phyloP scores from a whole-genome alignment of 1,140 invertebrate genomes.

The Drosophila grimshawi region DNA sequence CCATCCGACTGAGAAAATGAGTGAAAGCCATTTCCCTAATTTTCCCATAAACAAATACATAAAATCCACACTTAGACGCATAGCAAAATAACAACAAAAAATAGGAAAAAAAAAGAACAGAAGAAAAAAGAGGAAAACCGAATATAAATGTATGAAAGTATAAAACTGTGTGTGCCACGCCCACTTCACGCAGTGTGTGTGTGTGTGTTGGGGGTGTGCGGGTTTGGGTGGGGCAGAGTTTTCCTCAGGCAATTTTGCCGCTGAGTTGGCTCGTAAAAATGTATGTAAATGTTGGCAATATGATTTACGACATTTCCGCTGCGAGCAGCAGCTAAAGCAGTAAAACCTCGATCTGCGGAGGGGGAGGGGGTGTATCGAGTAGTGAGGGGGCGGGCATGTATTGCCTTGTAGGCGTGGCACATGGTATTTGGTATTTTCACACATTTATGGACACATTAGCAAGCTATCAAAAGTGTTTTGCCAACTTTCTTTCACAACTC shows the following conservation, averaged over 20 bases:
- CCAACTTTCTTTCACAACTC: conserved; percentile 11
- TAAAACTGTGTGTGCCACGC: conserved; percentile 36
- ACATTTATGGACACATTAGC: conserved; percentile 78
- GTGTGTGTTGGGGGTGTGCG: background rate
- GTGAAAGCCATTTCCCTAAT: conserved; percentile 82
- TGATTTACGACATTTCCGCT: conserved; percentile 79
- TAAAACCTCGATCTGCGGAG: background rate
- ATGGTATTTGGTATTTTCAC: conserved; percentile 57
- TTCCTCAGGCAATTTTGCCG: conserved; percentile 36
- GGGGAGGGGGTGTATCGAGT: background rate
- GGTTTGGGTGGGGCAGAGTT: conserved; percentile 8
- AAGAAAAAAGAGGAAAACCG: conserved; percentile 33
- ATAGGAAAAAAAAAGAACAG: conserved; percentile 15
- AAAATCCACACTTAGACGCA: conserved; percentile 83
- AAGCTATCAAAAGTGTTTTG: conserved; percentile 64
- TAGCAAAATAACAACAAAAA: conserved; percentile 27
- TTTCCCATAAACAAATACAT: conserved; percentile 84
- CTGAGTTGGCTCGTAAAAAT: conserved; percentile 71
- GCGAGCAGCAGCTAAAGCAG: conserved; percentile 21
- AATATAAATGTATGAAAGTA: background rate
- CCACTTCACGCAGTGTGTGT: background rate
- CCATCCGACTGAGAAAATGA: conserved; percentile 32
- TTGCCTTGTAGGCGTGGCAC: conserved; percentile 59
- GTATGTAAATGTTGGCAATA: conserved; percentile 77
- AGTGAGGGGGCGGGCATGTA: conserved; percentile 3